Percentiles rank a stretch among this genome's conserved stretches.
These are phyloP conservation scores for Tolmerus cingulatus DNA, from an alignment of 2,888 invertebrate species.

Conservation along the genomic window DNA sequence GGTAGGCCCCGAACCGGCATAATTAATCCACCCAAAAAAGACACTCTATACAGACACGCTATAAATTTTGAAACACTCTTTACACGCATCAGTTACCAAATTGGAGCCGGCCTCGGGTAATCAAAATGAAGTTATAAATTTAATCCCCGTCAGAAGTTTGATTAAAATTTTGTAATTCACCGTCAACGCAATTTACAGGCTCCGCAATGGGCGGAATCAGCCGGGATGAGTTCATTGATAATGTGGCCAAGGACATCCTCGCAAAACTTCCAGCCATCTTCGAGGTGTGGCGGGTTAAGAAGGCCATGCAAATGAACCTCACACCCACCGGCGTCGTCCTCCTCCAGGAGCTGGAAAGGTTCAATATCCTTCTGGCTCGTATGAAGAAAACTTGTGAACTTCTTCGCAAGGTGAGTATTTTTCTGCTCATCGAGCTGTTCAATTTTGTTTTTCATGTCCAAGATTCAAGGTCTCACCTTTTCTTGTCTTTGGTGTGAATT, in stretches of 20 bases:
- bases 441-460: background rate
- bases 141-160: background rate
- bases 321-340: slow-evolving; percentile 87
- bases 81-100: slow-evolving; percentile 25
- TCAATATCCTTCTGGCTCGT: slow-evolving; percentile 77
- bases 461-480: background rate
- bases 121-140: slow-evolving; percentile 37
- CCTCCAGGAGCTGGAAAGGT: slow-evolving; percentile 88
- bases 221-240: slow-evolving; percentile 86
- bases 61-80: slow-evolving; percentile 12
- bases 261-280: slow-evolving; percentile 77
- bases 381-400: slow-evolving; percentile 77
- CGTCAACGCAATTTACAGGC: slow-evolving; percentile 64
- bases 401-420: slow-evolving; percentile 68
- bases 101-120: slow-evolving; percentile 20
- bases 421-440: background rate
- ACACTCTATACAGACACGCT: background rate
- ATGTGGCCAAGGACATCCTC: slow-evolving; percentile 80
- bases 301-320: slow-evolving; percentile 80
- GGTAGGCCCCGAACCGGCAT: slow-evolving; percentile 65
- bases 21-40: background rate
- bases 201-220: slow-evolving; percentile 75
- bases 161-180: slow-evolving; percentile 6
- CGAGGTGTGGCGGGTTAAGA: slow-evolving; percentile 82
- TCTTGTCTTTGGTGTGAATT: background rate